Base-by-base conservation (phyloP, 2,888 invertebrate genomes). In the Eustalomyia histrio region DNA sequence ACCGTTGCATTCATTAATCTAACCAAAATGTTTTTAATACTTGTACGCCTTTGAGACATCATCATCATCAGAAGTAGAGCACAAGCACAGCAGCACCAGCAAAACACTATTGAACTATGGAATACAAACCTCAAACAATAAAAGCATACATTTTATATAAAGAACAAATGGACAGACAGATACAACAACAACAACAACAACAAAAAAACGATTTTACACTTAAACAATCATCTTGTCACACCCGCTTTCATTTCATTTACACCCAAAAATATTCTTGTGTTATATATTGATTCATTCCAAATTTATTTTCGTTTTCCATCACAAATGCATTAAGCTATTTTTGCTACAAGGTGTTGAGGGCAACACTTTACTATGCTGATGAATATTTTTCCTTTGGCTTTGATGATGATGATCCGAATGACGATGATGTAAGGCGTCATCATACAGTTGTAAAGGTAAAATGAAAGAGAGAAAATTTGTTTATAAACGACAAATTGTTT, bases 191-290 rank as follows among this genome's bases (percentile, higher is more conserved):
- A n/a, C 3, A 4, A 50, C 0, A 7, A 47, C 12, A 24, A 64
- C 18, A 76, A 73, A 68, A 80, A 72, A 78, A 60, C 74, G 64
- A 74, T 81, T 81, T 76, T 65, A 81, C 81, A 76, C 81, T 78
- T 81, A 69, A 81, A 78, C 76, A 81, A 78, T 81, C 81, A 78
- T 52, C 69, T 74, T 57, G 81, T 81, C 81, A 78, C 81, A 74
- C 73, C 65, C 80, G 80, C 80, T 72, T 72, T 71, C 57, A 80
- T 67, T 80, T 63, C 10, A 63, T 17, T 72, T 35, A 60, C 65
- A 65, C 60, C 65, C 43, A 47, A 67, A 72, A 35, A 39, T 10
- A 24, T 18, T 17, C 17, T 58, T 58, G 12, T 35, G 29, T n/a
- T 29, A 29, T 9, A 24, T 69, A 64, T 69, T 69, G 58, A 71